A percentile compares a stretch with the other conserved stretches of the same genome.
Conservation (phyloP, 2,797 vertebrate genomes). For the Anolis apletophallus region DNA sequence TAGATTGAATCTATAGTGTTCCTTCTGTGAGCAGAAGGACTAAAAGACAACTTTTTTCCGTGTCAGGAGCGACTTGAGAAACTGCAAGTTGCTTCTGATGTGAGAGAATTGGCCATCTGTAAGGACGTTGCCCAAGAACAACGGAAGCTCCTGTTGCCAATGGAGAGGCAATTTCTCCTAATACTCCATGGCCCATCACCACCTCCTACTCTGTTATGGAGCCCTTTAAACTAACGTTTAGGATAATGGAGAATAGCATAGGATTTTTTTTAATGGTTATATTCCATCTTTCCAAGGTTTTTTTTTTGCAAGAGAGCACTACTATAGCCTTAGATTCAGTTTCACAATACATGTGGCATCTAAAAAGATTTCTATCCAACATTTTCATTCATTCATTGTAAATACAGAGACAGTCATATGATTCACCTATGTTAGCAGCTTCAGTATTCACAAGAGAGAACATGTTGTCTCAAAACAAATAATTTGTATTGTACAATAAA, state of each 20-base stretch:
- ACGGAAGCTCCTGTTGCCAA: background rate
- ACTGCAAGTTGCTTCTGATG: too few relatives aligned
- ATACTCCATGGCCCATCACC: background rate
- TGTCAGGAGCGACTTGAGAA: too few relatives aligned
- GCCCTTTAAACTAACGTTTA: background rate
- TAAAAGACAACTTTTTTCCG: background rate
- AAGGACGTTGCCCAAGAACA: too few relatives aligned
- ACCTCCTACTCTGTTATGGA: background rate
- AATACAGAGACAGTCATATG: background rate
- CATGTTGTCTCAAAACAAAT: conserved; percentile 34
- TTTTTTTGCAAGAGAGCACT: background rate
- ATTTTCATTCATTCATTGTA: conserved; percentile 31
- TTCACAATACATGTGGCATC: background rate
- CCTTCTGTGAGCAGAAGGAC: background rate
- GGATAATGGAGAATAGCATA: fast-evolving
- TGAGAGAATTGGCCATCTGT: too few relatives aligned
- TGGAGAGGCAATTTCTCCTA: background rate
- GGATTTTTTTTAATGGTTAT: background rate
- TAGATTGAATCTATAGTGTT: background rate
- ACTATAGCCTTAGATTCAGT: background rate
- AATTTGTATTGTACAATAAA: conserved; percentile 9
- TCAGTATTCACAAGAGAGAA: conserved; percentile 19
- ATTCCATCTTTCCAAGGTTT: background rate
- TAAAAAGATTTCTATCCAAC: background rate
- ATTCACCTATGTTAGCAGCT: conserved; percentile 15